Evolutionary conservation across 2,113 vertebrate genomes (phyloP).

Genomic region (Microcebus tavaratra): DNA sequence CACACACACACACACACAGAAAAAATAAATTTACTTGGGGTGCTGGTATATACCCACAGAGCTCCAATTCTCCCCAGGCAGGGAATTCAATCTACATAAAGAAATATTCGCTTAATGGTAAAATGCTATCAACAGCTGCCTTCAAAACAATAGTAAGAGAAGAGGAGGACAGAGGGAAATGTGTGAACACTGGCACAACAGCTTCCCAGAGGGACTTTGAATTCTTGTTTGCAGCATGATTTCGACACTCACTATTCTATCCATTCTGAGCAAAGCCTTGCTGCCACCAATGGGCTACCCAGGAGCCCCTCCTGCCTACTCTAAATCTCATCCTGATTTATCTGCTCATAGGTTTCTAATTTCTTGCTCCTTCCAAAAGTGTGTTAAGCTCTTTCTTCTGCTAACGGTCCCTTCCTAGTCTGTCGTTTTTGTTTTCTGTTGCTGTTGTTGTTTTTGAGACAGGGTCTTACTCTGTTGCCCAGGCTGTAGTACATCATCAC

Average conservation of each 20-base stretch:
- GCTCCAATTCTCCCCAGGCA: neutral
- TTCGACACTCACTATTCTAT: neutral
- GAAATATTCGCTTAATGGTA: neutral
- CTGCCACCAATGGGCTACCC: neutral
- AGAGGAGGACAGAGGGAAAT: neutral
- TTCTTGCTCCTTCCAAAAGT: neutral
- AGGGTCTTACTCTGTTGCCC: too few species aligned
- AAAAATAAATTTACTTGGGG: neutral
- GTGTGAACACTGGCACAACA: neutral
- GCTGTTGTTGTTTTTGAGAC: too few species aligned
- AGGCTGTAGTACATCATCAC: too few species aligned
- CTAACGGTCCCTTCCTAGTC: neutral
- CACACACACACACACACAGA: too few species aligned
- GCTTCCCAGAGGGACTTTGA: neutral
- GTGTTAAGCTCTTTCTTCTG: neutral
- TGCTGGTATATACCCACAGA: neutral
- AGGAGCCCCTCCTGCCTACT: neutral
- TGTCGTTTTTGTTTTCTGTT: neutral
- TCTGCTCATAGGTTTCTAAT: neutral
- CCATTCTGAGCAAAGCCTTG: neutral
- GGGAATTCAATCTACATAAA: neutral
- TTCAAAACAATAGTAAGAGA: neutral
- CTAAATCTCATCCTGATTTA: neutral
- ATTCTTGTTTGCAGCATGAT: too few species aligned
- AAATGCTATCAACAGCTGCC: neutral